phyloP scores from a whole-genome alignment of 2,113 vertebrate species.

The Fregetta grallaria region DNA sequence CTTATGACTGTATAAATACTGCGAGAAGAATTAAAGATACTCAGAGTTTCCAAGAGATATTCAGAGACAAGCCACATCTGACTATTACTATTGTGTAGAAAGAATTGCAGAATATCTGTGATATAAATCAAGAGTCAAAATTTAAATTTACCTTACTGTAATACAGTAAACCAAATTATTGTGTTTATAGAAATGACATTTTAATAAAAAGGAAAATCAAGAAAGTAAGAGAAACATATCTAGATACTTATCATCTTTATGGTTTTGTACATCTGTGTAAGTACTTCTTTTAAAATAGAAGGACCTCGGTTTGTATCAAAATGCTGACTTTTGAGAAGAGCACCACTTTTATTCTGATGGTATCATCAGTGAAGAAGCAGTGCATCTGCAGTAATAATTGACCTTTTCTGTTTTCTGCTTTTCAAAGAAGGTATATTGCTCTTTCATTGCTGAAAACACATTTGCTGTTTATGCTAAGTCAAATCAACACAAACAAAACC shows the following conservation, averaged over 20 bases:
- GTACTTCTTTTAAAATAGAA: background rate
- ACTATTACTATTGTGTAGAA: background rate
- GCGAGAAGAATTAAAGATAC: background rate
- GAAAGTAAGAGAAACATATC: background rate
- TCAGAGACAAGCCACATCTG: background rate
- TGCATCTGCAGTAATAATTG: background rate
- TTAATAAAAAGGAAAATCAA: background rate
- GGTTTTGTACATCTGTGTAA: background rate
- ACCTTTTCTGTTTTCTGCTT: background rate
- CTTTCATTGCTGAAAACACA: background rate
- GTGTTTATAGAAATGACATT: background rate
- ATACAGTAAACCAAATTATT: background rate
- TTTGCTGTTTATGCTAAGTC: background rate
- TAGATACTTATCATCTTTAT: background rate
- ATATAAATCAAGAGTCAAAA: background rate
- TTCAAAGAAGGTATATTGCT: background rate
- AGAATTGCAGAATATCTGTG: background rate
- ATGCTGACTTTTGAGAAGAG: background rate
- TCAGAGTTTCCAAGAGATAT: background rate
- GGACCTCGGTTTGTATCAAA: background rate
- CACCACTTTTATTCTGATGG: background rate
- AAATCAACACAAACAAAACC: background rate
- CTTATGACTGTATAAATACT: background rate
- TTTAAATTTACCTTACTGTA: background rate
- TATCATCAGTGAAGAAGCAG: background rate